These are phyloP conservation scores for Pyrrhia umbra DNA, from an alignment of 2,888 invertebrate species.

Conservation along the genomic window DNA sequence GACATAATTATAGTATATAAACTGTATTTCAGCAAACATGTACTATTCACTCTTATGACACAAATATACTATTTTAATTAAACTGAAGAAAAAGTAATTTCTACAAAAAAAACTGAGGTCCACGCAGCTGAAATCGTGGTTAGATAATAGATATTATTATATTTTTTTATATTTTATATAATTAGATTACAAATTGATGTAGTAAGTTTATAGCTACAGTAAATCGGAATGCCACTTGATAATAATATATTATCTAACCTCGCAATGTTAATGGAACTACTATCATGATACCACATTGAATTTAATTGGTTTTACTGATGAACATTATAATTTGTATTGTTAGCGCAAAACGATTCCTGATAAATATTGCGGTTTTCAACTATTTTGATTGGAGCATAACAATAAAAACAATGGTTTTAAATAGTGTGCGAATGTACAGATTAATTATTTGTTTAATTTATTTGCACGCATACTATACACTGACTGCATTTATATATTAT, in stretches of 20 bases:
- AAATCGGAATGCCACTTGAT: background rate
- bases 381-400: background rate
- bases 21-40: constrained; percentile 5
- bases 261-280: constrained; percentile 4
- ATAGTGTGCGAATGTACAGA: background rate
- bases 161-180: too few species aligned
- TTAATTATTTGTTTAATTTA: background rate
- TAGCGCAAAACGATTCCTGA: constrained; percentile 1
- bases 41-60: too few species aligned
- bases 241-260: background rate
- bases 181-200: too few species aligned
- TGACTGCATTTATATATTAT: too few species aligned
- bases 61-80: background rate
- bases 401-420: constrained; percentile 3
- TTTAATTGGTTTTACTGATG: constrained; percentile 13
- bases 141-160: too few species aligned
- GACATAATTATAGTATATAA: constrained; percentile 15
- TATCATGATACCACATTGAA: constrained; percentile 9
- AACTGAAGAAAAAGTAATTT: too few species aligned
- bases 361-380: constrained; percentile 7
- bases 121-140: too few species aligned
- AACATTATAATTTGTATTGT: background rate
- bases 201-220: background rate
- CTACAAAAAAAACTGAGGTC: too few species aligned
- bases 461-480: too few species aligned